Evolutionary conservation across 2,888 invertebrate genomes (phyloP), one percentile per base, ranked within the genome.

Genomic region (Epinotia nisella): DNA sequence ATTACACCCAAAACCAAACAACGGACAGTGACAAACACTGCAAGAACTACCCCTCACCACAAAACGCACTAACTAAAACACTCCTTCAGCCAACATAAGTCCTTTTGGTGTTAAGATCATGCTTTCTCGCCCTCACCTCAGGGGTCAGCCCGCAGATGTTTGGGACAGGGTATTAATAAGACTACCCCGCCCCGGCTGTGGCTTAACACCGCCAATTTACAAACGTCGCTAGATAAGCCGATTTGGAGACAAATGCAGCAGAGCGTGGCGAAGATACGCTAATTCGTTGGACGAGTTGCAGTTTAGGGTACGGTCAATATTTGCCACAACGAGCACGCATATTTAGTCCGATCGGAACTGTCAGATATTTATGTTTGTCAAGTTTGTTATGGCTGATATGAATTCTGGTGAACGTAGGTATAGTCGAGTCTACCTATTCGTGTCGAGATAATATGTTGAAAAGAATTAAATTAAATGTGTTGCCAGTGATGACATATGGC

Each of bases 121-220:
- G 15, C 17, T 55, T 55, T 83, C 82, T 78, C 81, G 81, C 58
- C 39, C 70, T 72, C 68, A 68, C 71, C 71, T 66, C 90, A 88
- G 85, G 91, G 92, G 92, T 91, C 91, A 90, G 87, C 80, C 84
- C 88, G 87, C 93, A 93, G 93, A 92, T 93, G 93, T 85, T 86
- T 85, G 87, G 85, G 93, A 93, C 93, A 93, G 93, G 88, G 90
- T 92, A 93, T 93, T 93, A 93, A 93, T 93, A 92, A 90, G 90
- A 85, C 86, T 81, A 80, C 87, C 87, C 87, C 89, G 86, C 89
- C 90, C 82, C 9, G 35, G 35, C 80, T 79, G 83, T 82, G 82
- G 85, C 88, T 86, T 86, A 85, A 83, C 86, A 87, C 82, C 83
- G 82, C 84, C 85, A 85, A 88, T 87, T 87, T 87, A 87, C 83